A percentile compares a stretch with the other conserved stretches of the same genome.
Conservation (phyloP, 2,888 invertebrate genomes). For the Drosophila siamana region DNA sequence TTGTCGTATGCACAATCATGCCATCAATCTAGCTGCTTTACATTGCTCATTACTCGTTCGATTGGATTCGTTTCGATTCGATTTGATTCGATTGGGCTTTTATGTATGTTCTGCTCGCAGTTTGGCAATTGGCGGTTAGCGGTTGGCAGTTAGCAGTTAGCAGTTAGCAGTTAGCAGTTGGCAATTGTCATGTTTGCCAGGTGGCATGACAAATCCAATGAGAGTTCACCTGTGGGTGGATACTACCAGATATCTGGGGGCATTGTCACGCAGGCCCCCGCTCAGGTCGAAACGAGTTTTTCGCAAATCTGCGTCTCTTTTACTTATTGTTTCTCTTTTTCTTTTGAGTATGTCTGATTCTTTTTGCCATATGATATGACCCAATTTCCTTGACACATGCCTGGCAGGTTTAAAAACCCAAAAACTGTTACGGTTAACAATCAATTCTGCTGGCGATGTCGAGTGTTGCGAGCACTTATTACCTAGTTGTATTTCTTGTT, state of each 20-base stretch:
- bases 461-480: constrained; percentile 63
- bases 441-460: constrained; percentile 56
- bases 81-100: constrained; percentile 47
- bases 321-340: background rate
- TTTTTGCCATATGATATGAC: constrained; percentile 68
- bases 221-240: constrained; percentile 76
- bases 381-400: constrained; percentile 82
- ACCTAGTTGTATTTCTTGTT: constrained; percentile 33
- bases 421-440: constrained; percentile 79
- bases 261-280: constrained; percentile 52
- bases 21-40: constrained; percentile 63
- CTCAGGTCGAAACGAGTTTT: constrained; percentile 52
- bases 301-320: constrained; percentile 13
- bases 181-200: constrained; percentile 48
- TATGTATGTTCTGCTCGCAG: constrained; percentile 21
- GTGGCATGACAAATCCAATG: constrained; percentile 72
- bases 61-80: background rate
- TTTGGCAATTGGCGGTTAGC: constrained; percentile 29
- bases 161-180: constrained; percentile 29
- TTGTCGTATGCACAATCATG: constrained; percentile 42
- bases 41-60: constrained; percentile 30
- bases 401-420: constrained; percentile 76
- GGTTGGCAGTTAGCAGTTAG: too few species aligned
- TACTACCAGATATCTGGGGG: constrained; percentile 17
- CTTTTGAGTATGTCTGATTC: constrained; percentile 51